Base-by-base conservation (phyloP, 2,113 vertebrate genomes). In the Aegithalos caudatus region DNA sequence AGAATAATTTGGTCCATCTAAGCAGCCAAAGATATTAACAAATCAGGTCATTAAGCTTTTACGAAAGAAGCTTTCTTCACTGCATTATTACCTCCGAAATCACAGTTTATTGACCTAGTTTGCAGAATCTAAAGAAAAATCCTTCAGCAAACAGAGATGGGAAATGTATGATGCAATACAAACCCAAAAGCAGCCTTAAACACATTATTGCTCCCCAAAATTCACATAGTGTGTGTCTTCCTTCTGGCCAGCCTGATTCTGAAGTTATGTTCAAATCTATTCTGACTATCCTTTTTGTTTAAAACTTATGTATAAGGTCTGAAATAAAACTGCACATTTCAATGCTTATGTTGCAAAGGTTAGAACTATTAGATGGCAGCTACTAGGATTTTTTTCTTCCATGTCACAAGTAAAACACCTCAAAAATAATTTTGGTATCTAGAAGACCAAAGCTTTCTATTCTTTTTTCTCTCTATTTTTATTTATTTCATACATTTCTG, bases 201-300 rank as follows among this genome's bases (percentile, higher is more conserved):
- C 11, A 76, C 18, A 35, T 47, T 27, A 61, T 2, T 44, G 12
- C 1, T 51, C 31, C 44, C 22, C 37, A 29, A 35, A 76, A 72
- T 23, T 40, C 10, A 51, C 25, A 57, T 8, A 8, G 0, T 21
- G 7, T 10, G 1, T 11, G 5, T 22, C 12, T 80, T 53, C 15
- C 27, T 82, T 95, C 50, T 72, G 28, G n/a, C 2, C n/a, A 54
- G 45, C 1, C 20, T 80, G 21, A 31, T 78, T 50, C 67, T 66
- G 42, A 62, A 50, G 14, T 44, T 50, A 2, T 6, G 50, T 6
- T 6, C 61, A 84, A 83, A 48, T 35, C 24, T 53, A 28, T 56
- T 44, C 18, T 40, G 16, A 38, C 1, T 5, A 20, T 44, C 5
- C 3, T 60, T 85, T 74, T 69, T 44, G 40, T 45, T 66, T 77